phyloP scores from a whole-genome alignment of 1,140 invertebrate species.

The Trinorchestia longiramus region DNA sequence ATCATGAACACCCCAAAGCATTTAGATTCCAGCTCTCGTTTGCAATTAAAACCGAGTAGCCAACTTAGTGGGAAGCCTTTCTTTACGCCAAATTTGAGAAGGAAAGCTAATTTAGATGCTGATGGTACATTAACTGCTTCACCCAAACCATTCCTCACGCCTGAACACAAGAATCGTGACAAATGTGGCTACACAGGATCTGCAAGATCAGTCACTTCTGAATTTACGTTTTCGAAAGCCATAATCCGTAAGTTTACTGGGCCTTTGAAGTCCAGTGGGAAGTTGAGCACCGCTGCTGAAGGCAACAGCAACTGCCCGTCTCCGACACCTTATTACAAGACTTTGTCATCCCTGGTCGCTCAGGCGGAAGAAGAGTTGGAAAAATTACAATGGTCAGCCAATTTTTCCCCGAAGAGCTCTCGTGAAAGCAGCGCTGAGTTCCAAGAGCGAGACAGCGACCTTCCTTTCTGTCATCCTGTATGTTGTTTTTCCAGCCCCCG shows the following conservation, averaged over 20 bases:
- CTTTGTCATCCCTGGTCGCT: not conserved
- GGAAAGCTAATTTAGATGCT: not conserved
- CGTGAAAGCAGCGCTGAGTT: not conserved
- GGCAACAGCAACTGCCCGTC: not conserved
- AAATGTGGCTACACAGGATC: not conserved
- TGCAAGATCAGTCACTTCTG: not conserved
- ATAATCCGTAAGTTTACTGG: not conserved
- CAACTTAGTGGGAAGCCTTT: not conserved
- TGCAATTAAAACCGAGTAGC: not conserved
- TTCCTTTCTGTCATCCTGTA: not conserved
- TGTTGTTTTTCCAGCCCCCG: conserved; percentile 1
- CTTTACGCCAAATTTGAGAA: conserved; percentile 28
- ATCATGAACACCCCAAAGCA: not conserved
- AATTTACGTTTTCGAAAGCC: not conserved
- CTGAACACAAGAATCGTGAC: conserved; percentile 14
- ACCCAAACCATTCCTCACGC: conserved; percentile 54
- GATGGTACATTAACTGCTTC: not conserved
- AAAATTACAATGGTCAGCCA: not conserved
- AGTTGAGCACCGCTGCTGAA: not conserved
- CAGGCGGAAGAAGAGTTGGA: not conserved
- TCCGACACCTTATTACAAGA: not conserved
- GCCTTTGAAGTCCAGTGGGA: not conserved
- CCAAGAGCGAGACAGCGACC: not conserved
- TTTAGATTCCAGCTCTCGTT: not conserved
- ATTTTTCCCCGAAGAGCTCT: not conserved